Evolutionary conservation across 2,888 invertebrate species (phyloP), one percentile per base, ranked within the genome.

Genomic region (Poecilobothrus nobilitatus): DNA sequence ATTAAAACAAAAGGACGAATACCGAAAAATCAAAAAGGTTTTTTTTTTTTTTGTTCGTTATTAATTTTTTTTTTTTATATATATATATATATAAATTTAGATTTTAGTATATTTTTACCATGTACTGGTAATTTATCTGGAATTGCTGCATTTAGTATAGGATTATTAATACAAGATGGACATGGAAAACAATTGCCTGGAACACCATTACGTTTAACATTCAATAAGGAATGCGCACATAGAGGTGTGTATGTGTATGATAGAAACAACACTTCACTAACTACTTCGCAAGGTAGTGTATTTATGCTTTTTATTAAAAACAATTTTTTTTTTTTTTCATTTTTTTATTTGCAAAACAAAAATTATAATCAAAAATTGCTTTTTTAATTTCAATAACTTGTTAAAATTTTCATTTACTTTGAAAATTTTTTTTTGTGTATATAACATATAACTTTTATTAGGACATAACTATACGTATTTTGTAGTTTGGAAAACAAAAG

Each of bases 151-250:
- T 94, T 95, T 82, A 91, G 90, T 75, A 91, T 95, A 79, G 93
- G 94, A 72, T 84, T 95, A 74, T 86, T 91, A 76, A 91, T 95
- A 77, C 89, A 91, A 82, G 91, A 88, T 77, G 87, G 91, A 74
- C 89, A 89, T 81, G 90, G 91, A 72, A 86, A 88, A 79, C 89
- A 92, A 72, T 83, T 95, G 75, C 90, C 91, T 78, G 94, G 94
- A 78, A 95, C 94, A 77, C 95, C 95, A 71, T 84, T 95, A 76
- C 87, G 92, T 77, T 86, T 95, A 79, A 90, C 89, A 83, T 86
- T 95, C 80, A 89, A 92, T 84, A 95, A 95, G 88, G 94, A 95
- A 87, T 95, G 95, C 86, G 90, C 92, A 82, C 91, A 90, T 84
- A 88, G 90, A 79, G 89, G 91, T 86, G 90, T 92, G 89, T 92